Evolutionary conservation across 2,113 vertebrate genomes (phyloP).

Genomic region (Pachycephala philippinensis): DNA sequence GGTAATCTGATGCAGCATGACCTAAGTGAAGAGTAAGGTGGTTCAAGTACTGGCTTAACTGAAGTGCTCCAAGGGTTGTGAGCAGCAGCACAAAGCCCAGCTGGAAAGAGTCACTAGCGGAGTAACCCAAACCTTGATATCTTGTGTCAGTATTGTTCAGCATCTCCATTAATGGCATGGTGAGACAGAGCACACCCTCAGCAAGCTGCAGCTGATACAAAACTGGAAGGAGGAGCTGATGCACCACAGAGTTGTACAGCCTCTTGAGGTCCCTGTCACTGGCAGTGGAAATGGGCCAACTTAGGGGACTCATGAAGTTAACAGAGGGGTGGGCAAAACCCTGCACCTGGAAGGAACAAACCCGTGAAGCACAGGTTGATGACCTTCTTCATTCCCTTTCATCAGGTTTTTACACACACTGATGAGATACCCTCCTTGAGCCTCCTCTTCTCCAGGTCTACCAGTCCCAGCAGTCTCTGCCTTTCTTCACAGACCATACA

Average conservation of each 20-base stretch:
- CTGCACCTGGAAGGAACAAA: not conserved
- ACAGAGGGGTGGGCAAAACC: not conserved
- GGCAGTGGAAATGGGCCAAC: too few relatives aligned
- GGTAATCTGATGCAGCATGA: not conserved
- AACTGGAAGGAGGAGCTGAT: not conserved
- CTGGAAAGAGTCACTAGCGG: not conserved
- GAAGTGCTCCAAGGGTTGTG: not conserved
- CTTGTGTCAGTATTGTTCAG: not conserved
- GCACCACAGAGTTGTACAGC: not conserved
- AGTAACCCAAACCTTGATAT: not conserved
- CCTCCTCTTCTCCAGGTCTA: not conserved
- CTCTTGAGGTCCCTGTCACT: too few relatives aligned
- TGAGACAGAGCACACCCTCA: not conserved
- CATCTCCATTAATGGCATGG: not conserved
- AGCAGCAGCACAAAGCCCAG: not conserved
- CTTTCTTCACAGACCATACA: not conserved
- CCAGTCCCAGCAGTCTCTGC: not conserved
- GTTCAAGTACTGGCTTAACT: not conserved
- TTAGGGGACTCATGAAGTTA: not conserved
- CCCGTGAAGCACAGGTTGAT: accelerated
- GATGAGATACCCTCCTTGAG: not conserved
- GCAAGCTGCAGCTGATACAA: not conserved
- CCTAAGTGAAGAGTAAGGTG: not conserved
- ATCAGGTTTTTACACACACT: not conserved
- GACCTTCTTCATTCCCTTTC: not conserved